phyloP scores from a whole-genome alignment of 2,113 vertebrate species.

The Falco punctatus region DNA sequence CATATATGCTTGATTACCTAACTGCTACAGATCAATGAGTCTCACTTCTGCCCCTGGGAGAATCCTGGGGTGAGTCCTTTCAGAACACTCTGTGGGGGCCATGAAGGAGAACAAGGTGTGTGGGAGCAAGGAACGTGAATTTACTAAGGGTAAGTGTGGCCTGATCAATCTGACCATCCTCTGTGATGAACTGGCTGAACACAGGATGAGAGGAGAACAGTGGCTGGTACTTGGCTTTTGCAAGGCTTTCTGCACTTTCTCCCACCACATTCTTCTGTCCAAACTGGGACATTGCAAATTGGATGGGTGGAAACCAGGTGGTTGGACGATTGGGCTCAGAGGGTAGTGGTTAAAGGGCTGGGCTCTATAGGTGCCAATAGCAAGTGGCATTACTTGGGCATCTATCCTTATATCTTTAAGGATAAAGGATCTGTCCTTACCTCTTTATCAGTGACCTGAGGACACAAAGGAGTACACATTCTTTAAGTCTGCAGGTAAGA shows the following conservation, averaged over 20 bases:
- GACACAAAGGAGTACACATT: accelerated
- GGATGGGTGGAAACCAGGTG: not conserved
- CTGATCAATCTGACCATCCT: not conserved
- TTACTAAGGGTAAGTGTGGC: not conserved
- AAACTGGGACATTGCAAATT: not conserved
- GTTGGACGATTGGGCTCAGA: not conserved
- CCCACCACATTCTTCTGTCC: not conserved
- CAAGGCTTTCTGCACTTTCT: not conserved
- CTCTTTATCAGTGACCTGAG: not conserved
- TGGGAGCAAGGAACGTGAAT: not conserved
- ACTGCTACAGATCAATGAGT: not conserved
- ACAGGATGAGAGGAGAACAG: not conserved
- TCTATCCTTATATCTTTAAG: not conserved
- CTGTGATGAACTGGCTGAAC: not conserved
- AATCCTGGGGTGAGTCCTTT: not conserved
- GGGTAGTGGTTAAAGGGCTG: not conserved
- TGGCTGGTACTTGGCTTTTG: not conserved
- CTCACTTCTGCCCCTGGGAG: not conserved
- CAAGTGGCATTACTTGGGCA: not conserved
- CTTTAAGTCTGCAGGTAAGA: not conserved
- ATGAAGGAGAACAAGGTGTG: not conserved
- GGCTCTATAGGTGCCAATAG: not conserved
- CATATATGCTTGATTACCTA: not conserved
- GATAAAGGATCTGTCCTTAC: not conserved
- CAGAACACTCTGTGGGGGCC: not conserved